Base-by-base conservation (phyloP, 2,888 invertebrate species). In the Drosophila histrio region DNA sequence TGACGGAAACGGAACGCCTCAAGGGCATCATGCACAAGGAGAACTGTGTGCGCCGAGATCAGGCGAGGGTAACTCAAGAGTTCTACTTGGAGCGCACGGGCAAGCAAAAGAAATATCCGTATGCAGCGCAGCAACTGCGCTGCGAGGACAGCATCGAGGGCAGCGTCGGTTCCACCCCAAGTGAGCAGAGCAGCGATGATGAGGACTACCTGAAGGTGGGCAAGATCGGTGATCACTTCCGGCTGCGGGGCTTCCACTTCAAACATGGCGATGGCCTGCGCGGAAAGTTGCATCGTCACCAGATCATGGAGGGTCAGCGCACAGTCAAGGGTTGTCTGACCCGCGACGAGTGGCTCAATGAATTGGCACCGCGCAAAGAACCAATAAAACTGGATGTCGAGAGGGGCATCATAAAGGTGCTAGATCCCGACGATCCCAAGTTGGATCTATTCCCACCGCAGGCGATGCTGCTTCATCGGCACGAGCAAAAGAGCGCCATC, bases 221-320 rank as follows among this genome's bases (percentile, higher is more conserved):
- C 3, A 87, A 89, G 32, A 68, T 72, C 1, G 83, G 79, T 0
- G 85, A 85, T 13, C 79, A 82, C 6, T 91, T 89, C 43, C 83
- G 84, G 47, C 62, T 92, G n/a, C 88, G 92, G 0, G 91, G 91
- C 2, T 91, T 90, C 43, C 91, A 90, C 22, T 91, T 86, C 50
- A 90, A 90, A 66, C 67, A 91, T 2, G 89, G 87, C 21, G 73
- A 87, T 0, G 88, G 89, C 1, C 44, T 91, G 17, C 86, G 91
- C 0, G 91, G 91, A 0, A 90, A 91, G 59, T 57, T 84, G 4
- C 83, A 89, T 49, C 83, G 81, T 17, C 78, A 73, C 17, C 84
- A 89, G 28, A 78, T 77, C 13, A 64, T 73, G 56, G 67, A 79
- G 11, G 84, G 78, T 1, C 79, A 81, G 9, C 87, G 85, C 1